Conservation (phyloP, 2,888 invertebrate genomes). For the Heterodera filipjevi region DNA sequence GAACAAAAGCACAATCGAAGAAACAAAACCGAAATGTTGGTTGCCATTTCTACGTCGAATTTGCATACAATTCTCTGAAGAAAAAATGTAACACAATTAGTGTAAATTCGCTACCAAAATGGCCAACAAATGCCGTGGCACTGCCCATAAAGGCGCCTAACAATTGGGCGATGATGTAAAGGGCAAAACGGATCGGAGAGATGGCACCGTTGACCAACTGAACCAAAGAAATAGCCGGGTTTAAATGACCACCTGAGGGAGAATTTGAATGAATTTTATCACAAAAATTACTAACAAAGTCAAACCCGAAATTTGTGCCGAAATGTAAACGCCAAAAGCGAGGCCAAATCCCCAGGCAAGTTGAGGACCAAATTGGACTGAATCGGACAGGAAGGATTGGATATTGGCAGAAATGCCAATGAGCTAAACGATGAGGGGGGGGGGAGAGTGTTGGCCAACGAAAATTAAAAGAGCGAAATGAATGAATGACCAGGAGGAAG, state of each 20-base stretch:
- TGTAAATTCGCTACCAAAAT: constrained; percentile 50
- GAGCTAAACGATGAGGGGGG: constrained; percentile 44
- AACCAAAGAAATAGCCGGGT: constrained; percentile 58
- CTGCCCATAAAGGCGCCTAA: constrained; percentile 63
- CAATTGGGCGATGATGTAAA: constrained; percentile 50
- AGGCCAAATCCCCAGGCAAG: constrained; percentile 64
- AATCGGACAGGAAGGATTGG: constrained; percentile 41
- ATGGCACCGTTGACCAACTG: constrained; percentile 55
- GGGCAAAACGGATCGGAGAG: constrained; percentile 38
- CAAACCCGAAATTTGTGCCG: constrained; percentile 57
- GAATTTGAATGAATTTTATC: neutral
- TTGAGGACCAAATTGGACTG: constrained; percentile 29
- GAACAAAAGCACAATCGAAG: neutral
- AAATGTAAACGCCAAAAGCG: constrained; percentile 61
- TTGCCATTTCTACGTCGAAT: neutral
- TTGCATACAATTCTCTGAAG: constrained; percentile 22
- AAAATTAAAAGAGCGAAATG: neutral
- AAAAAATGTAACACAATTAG: neutral
- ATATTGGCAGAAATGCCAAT: constrained; percentile 62
- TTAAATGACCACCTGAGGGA: constrained; percentile 54
- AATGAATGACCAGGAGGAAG: constrained; percentile 49
- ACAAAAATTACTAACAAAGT: neutral
- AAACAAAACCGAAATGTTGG: constrained; percentile 3
- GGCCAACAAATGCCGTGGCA: constrained; percentile 59
- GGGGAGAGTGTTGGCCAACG: no score